Base-by-base conservation (phyloP, 1,140 invertebrate species). In the Musca domestica region DNA sequence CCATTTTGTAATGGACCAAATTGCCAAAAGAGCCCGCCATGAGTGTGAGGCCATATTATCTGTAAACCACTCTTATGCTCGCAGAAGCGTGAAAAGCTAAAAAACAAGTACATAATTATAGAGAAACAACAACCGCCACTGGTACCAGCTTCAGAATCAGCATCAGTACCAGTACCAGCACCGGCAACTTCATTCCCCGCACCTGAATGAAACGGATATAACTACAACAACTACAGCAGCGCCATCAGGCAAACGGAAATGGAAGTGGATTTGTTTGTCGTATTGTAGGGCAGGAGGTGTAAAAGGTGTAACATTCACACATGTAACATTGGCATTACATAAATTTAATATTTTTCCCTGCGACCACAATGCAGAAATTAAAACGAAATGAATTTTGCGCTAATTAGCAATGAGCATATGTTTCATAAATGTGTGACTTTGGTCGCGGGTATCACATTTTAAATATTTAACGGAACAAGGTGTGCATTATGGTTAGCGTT, bases 361-460 rank as follows among this genome's bases (percentile, higher is more conserved):
- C 34, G 56, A 61, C 56, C 56, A 61, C 56, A 61, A 61, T 61
- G 56, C 56, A 61, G 34, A 61, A 61, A 61, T 61, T 61, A 61
- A 61, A 61, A 61, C 19, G n/a, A 61, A 61, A 61, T 61, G 56
- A 34, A 61, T 61, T 61, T 61, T 61, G 34, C 10, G 34, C 56
- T 61, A 61, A 61, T 61, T 61, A 61, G 56, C 56, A 61, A 34
- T 41, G n/a, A 61, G 22, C 56, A 61, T 61, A 61, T 61, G 56
- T 61, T 61, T 61, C 30, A 41, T 61, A 61, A 58, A 51, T 34
- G 19, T 61, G 27, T 41, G 34, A 41, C 34, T 41, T 41, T 41
- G 34, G 34, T 12, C 34, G n/a, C n/a, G 34, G 27, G 34, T 41
- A 41, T 41, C 34, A 41, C 34, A 41, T 41, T 41, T 41, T 41